Conservation (phyloP, 2,888 invertebrate genomes). For the Papilio protenor region DNA sequence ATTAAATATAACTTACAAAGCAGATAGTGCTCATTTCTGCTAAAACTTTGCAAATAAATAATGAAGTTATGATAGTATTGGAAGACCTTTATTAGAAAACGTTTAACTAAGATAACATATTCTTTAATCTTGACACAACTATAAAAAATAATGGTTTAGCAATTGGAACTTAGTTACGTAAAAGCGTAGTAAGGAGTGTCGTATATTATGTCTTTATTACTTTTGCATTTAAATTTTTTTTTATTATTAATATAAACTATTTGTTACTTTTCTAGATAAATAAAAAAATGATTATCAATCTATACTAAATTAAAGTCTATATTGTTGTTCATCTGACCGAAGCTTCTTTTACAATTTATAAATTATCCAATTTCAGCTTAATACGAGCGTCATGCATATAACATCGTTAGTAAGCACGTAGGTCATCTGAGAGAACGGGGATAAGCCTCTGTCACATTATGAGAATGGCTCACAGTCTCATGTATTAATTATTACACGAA, state of each 20-base stretch:
- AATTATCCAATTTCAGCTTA: conserved; percentile 2
- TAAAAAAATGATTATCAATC: not conserved
- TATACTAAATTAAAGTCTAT: not conserved
- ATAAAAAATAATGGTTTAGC: not conserved
- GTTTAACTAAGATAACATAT: not conserved
- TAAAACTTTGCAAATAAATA: not conserved
- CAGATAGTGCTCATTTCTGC: not conserved
- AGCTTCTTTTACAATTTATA: not conserved
- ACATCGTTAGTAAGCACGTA: conserved; percentile 10
- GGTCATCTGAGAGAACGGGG: conserved; percentile 7
- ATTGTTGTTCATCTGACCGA: not conserved
- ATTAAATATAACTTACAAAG: not conserved
- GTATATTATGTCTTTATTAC: not conserved
- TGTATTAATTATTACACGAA: conserved; percentile 15
- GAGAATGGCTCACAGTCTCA: conserved; percentile 1
- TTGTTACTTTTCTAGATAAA: no score
- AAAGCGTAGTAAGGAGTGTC: not conserved
- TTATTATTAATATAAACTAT: not conserved
- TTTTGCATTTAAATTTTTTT: not conserved
- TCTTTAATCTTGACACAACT: not conserved
- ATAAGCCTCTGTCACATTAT: conserved; percentile 15
- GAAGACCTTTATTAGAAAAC: not conserved
- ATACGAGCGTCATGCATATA: conserved; percentile 5
- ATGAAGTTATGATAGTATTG: not conserved
- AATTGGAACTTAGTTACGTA: not conserved